These are phyloP conservation scores for Leucozona laternaria DNA, from an alignment of 2,888 invertebrate species.

Conservation along the genomic window DNA sequence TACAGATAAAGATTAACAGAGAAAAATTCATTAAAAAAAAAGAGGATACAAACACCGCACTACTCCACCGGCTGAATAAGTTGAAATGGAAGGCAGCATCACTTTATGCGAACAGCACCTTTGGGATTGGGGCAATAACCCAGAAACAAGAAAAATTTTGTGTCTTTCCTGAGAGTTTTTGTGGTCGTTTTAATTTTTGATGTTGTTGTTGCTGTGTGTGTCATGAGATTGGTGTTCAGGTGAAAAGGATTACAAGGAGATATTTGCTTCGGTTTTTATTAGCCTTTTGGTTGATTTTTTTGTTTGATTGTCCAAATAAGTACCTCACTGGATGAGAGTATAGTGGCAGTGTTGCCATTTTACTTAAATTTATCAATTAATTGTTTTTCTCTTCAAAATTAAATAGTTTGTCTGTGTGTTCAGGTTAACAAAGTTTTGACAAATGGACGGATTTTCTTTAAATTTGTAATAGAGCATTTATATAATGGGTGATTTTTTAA, in stretches of 20 bases:
- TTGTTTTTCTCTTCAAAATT: too few species aligned
- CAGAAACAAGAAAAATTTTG: slow-evolving; percentile 67
- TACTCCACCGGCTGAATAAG: neutral
- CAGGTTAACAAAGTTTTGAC: too few species aligned
- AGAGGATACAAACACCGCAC: slow-evolving; percentile 18
- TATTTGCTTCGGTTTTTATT: slow-evolving; percentile 38
- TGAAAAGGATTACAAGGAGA: slow-evolving; percentile 69
- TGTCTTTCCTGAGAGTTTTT: slow-evolving; percentile 14
- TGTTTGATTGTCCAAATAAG: neutral
- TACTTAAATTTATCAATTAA: neutral
- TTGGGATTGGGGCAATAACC: slow-evolving; percentile 74
- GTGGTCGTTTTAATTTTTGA: slow-evolving; percentile 14
- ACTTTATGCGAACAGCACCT: slow-evolving; percentile 39
- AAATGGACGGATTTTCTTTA: too few species aligned
- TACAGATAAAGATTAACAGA: slow-evolving; percentile 63
- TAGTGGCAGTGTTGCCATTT: neutral
- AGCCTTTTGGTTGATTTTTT: neutral
- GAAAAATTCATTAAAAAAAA: slow-evolving; percentile 21
- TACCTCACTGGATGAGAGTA: neutral
- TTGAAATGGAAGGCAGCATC: slow-evolving; percentile 33
- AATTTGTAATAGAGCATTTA: too few species aligned
- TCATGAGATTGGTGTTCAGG: slow-evolving; percentile 43
- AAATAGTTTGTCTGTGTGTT: too few species aligned
- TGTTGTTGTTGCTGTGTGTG: slow-evolving; percentile 19
- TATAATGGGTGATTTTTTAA: too few species aligned